These are phyloP conservation scores for Drosophila parthenogenetica DNA, from an alignment of 2,888 invertebrate species.

Conservation along the genomic window DNA sequence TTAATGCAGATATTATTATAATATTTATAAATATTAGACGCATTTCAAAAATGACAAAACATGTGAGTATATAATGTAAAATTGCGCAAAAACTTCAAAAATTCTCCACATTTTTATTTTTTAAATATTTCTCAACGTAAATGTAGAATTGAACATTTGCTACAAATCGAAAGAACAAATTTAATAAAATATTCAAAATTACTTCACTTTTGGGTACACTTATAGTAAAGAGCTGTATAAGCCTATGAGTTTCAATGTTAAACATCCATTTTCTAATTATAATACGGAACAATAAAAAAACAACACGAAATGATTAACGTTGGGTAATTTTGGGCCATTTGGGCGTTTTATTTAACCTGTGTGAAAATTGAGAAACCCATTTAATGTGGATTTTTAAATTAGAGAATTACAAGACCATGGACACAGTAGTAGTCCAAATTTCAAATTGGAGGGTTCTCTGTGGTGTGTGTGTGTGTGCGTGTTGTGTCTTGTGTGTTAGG, in stretches of 20 bases:
- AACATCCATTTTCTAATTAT: constrained; percentile 9
- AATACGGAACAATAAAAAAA: background rate
- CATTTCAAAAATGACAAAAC: too few species aligned
- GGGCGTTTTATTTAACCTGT: constrained; percentile 11
- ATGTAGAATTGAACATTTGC: too few species aligned
- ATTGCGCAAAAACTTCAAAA: too few species aligned
- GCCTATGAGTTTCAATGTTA: background rate
- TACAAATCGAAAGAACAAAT: too few species aligned
- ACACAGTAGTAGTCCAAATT: constrained; percentile 11
- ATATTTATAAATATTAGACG: too few species aligned
- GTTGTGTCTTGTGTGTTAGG: constrained; percentile 52
- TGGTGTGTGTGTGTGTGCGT: constrained; percentile 22
- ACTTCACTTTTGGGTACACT: too few species aligned
- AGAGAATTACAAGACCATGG: constrained; percentile 26
- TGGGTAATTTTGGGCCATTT: constrained; percentile 2
- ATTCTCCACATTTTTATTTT: too few species aligned
- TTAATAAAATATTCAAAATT: too few species aligned
- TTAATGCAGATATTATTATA: too few species aligned
- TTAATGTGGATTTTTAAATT: constrained; percentile 19
- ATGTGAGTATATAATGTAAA: too few species aligned
- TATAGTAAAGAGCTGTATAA: background rate
- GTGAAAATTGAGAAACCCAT: constrained; percentile 22
- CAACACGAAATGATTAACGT: constrained; percentile 11
- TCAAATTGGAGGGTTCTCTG: constrained; percentile 25
- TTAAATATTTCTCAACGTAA: too few species aligned